Conservation (phyloP, 2,888 invertebrate genomes). For the Eustalomyia histrio region DNA sequence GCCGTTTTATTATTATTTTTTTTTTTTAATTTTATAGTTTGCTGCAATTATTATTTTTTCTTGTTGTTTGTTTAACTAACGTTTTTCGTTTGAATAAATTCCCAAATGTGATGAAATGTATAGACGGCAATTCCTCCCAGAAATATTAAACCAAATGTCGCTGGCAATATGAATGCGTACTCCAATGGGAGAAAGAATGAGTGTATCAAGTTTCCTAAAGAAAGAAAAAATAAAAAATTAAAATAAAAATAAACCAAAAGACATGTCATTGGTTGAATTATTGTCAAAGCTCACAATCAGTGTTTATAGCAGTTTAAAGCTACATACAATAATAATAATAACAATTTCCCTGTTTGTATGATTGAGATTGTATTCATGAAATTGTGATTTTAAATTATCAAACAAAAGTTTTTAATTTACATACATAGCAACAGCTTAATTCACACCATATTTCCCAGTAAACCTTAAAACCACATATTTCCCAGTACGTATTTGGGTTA, state of each 20-base stretch:
- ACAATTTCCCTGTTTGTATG: background rate
- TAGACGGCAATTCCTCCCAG: constrained; percentile 84
- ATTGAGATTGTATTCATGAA: background rate
- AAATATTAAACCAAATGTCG: constrained; percentile 83
- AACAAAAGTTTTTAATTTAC: constrained; percentile 1
- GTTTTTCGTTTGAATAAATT: constrained; percentile 64
- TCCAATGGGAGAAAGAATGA: constrained; percentile 81
- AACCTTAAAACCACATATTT: too few species aligned
- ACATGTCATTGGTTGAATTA: constrained; percentile 31
- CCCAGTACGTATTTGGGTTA: too few species aligned
- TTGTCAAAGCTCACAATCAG: constrained; percentile 25
- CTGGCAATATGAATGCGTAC: constrained; percentile 83
- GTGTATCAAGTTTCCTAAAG: constrained; percentile 81
- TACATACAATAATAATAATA: background rate
- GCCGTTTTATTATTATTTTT: constrained; percentile 12
- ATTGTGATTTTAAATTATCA: constrained; percentile 18
- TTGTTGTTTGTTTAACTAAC: constrained; percentile 19
- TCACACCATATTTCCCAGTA: too few species aligned
- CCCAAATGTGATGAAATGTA: constrained; percentile 82
- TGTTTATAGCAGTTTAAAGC: background rate
- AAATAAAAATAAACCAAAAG: constrained; percentile 40
- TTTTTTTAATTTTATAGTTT: background rate
- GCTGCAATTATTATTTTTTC: background rate
- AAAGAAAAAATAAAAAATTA: constrained; percentile 72
- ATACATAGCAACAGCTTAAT: too few species aligned